phyloP scores from a whole-genome alignment of 2,888 invertebrate genomes.

The Drosophila nr. perissopoda region DNA sequence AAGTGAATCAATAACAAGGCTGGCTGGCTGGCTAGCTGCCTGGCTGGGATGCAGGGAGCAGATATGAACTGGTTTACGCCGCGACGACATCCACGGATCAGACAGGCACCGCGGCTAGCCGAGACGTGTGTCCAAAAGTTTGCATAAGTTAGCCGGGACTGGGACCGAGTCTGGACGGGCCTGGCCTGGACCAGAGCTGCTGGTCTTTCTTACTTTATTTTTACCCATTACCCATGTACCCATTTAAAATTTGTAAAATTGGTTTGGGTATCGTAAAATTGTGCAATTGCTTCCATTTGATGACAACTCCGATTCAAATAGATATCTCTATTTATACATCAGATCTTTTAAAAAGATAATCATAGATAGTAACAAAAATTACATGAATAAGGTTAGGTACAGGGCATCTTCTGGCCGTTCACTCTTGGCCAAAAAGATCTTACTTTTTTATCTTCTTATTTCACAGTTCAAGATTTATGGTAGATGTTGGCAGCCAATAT shows the following conservation, averaged over 20 bases:
- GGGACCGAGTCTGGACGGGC: conserved; percentile 15
- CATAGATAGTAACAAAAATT: neutral
- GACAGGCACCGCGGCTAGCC: conserved; percentile 35
- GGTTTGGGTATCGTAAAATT: neutral
- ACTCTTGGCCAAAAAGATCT: too few relatives aligned
- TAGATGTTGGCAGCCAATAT: conserved; percentile 71
- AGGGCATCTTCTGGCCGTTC: neutral
- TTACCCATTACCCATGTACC: conserved; percentile 8
- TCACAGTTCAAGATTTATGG: conserved; percentile 77
- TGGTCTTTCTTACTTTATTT: conserved; percentile 39
- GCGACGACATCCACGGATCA: conserved; percentile 66
- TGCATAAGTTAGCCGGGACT: conserved; percentile 61
- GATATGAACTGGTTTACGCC: conserved; percentile 70
- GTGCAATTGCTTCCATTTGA: neutral
- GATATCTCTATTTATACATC: neutral
- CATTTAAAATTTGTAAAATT: neutral
- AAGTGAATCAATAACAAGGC: conserved; percentile 73
- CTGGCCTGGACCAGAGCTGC: conserved; percentile 34
- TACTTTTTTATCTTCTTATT: conserved; percentile 31
- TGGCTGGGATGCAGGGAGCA: conserved; percentile 24
- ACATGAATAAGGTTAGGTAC: neutral
- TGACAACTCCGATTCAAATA: neutral
- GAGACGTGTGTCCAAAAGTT: conserved; percentile 73
- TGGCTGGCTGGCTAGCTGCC: conserved; percentile 14
- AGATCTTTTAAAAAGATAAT: neutral